phyloP scores from a whole-genome alignment of 2,888 invertebrate species.

The Ophion slaviceki region DNA sequence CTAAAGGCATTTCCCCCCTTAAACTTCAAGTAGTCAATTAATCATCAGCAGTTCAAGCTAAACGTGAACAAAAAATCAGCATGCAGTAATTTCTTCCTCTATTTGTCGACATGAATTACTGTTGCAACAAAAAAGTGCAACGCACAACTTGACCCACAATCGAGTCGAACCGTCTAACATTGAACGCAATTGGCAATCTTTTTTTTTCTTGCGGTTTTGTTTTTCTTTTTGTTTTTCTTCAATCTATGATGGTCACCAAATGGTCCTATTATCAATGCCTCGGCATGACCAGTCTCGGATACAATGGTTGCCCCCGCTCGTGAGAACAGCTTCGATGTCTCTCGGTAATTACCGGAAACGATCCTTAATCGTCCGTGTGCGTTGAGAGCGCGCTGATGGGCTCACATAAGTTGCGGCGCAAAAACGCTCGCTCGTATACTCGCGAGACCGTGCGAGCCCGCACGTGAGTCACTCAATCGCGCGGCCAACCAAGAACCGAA shows the following conservation, averaged over 20 bases:
- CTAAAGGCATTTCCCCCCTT: no score
- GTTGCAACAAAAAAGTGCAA: constrained; percentile 22
- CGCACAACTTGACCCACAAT: constrained; percentile 15
- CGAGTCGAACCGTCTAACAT: constrained; percentile 24
- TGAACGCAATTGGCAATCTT: constrained; percentile 54
- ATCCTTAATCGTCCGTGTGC: constrained; percentile 65
- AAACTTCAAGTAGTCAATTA: no score
- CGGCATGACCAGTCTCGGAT: constrained; percentile 39
- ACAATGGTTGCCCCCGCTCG: constrained; percentile 47
- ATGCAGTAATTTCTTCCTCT: background rate
- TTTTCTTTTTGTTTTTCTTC: constrained; percentile 28
- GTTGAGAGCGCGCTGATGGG: constrained; percentile 47
- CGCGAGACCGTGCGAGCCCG: constrained; percentile 50
- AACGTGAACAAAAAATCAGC: background rate
- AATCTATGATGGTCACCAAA: constrained; percentile 36
- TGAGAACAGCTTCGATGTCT: constrained; percentile 64
- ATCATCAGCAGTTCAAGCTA: no score
- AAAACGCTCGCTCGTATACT: constrained; percentile 53
- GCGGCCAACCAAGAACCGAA: constrained; percentile 61
- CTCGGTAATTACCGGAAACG: constrained; percentile 68
- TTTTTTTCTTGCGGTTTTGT: constrained; percentile 29
- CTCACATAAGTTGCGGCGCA: constrained; percentile 61
- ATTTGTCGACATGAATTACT: background rate
- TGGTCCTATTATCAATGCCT: constrained; percentile 60
- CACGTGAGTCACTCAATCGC: constrained; percentile 65